Evolutionary conservation across 2,888 invertebrate species (phyloP).

Genomic region (Andrena trimmerana): DNA sequence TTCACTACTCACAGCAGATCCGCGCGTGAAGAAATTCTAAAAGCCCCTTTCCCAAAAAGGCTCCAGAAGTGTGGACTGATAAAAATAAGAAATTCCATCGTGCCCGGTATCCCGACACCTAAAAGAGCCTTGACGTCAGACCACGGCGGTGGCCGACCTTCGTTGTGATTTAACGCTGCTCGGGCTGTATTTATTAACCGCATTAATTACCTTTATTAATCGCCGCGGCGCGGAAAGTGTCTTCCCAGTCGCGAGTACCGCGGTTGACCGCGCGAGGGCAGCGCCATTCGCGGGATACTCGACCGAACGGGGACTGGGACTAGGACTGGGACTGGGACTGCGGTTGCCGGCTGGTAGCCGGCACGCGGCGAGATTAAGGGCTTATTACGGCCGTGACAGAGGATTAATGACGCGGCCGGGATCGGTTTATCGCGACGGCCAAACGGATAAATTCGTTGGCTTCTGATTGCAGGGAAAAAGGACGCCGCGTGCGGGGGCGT

Average conservation of each 20-base stretch:
- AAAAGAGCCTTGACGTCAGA: constrained; percentile 38
- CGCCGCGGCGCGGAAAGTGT: constrained; percentile 45
- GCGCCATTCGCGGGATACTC: constrained; percentile 53
- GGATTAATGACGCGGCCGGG: constrained; percentile 66
- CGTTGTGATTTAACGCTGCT: constrained; percentile 55
- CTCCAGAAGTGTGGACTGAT: not conserved
- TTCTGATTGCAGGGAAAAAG: constrained; percentile 63
- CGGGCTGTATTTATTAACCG: constrained; percentile 60
- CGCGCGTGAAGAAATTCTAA: too few relatives aligned
- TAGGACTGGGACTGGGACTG: constrained; percentile 17
- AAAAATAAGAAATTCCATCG: constrained; percentile 17
- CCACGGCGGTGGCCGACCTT: constrained; percentile 32
- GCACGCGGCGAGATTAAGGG: constrained; percentile 62
- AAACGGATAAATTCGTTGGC: constrained; percentile 68
- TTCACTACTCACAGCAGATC: too few relatives aligned
- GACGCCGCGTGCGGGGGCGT: constrained; percentile 54
- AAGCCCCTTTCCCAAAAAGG: too few relatives aligned
- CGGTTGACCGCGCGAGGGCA: constrained; percentile 39
- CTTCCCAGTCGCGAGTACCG: constrained; percentile 49
- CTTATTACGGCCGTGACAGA: constrained; percentile 66
- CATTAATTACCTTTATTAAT: constrained; percentile 67
- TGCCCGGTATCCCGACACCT: constrained; percentile 16
- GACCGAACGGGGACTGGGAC: not conserved
- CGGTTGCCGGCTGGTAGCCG: constrained; percentile 55
- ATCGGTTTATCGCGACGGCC: constrained; percentile 51